Percentiles rank a stretch among this genome's conserved stretches.
Conservation (phyloP, 2,113 vertebrate genomes). For the Cebidichthys violaceus region DNA sequence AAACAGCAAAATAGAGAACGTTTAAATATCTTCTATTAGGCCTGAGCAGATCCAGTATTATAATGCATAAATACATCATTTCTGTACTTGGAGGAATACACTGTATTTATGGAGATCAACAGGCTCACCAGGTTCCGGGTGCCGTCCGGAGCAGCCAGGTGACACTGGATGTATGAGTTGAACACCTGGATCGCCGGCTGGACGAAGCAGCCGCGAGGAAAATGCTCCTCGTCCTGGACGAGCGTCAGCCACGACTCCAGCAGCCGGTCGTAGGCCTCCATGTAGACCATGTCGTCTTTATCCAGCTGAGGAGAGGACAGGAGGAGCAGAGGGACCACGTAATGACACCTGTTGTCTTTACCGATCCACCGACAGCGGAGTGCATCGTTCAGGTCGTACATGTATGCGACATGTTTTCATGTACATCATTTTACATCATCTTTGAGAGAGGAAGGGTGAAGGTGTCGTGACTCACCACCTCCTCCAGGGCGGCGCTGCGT, state of each 20-base stretch:
- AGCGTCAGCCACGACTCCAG: constrained; percentile 98
- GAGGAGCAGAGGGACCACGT: not conserved
- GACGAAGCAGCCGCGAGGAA: constrained; percentile 96
- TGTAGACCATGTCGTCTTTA: constrained; percentile 99
- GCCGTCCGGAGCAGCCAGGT: constrained; percentile 96
- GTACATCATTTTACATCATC: too few relatives aligned
- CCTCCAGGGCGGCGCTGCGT: constrained; percentile 96
- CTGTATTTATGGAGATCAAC: not conserved
- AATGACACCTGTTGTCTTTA: too few relatives aligned
- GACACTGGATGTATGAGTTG: constrained; percentile 99
- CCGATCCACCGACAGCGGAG: not conserved
- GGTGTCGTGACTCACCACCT: constrained; percentile 88
- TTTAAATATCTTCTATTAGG: not conserved
- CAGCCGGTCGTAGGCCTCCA: constrained; percentile 98
- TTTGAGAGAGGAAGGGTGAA: not conserved
- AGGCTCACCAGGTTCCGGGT: constrained; percentile 97
- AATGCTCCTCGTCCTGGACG: constrained; percentile 97
- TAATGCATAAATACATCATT: not conserved
- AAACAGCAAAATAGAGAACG: not conserved
- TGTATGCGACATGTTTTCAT: too few relatives aligned
- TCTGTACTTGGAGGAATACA: too few relatives aligned
- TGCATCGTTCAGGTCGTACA: not conserved
- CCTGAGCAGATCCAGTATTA: not conserved
- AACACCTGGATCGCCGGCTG: constrained; percentile 99
- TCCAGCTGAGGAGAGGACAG: constrained; percentile 87